A percentile compares a stretch with the other conserved stretches of the same genome.
Evolutionary conservation across 2,888 invertebrate genomes (phyloP).

Genomic region (Papilio protenor): DNA sequence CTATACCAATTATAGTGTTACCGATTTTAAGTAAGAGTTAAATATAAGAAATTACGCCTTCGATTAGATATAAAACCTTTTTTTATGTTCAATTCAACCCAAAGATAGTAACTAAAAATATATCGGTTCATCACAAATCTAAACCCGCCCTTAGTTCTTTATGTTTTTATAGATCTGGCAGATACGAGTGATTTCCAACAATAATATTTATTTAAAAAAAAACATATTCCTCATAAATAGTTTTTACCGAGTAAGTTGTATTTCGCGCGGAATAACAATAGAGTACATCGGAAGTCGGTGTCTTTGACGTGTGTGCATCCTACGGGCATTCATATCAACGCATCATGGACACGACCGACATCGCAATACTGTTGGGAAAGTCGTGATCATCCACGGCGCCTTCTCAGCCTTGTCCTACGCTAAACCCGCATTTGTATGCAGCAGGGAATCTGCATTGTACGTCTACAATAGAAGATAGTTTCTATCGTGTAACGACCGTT

Average conservation of each 20-base stretch:
- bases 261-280: slow-evolving; percentile 54
- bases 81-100: no score
- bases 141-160: background rate
- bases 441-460: slow-evolving; percentile 35
- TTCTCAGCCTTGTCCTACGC: slow-evolving; percentile 67
- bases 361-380: slow-evolving; percentile 62
- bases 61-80: no score
- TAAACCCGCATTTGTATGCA: slow-evolving; percentile 60
- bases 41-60: no score
- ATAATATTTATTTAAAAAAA: background rate
- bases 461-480: slow-evolving; percentile 36
- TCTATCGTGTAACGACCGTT: slow-evolving; percentile 34
- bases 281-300: slow-evolving; percentile 72
- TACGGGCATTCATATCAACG: slow-evolving; percentile 56
- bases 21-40: no score
- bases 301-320: slow-evolving; percentile 61
- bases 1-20: no score
- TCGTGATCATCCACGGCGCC: slow-evolving; percentile 65
- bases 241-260: slow-evolving; percentile 32
- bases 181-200: background rate
- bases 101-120: background rate
- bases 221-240: background rate
- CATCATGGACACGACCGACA: slow-evolving; percentile 59
- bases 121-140: background rate
- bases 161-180: background rate